Evolutionary conservation across 2,888 invertebrate species (phyloP), one percentile per base, ranked within the genome.

Genomic region (Coelinius sp.): DNA sequence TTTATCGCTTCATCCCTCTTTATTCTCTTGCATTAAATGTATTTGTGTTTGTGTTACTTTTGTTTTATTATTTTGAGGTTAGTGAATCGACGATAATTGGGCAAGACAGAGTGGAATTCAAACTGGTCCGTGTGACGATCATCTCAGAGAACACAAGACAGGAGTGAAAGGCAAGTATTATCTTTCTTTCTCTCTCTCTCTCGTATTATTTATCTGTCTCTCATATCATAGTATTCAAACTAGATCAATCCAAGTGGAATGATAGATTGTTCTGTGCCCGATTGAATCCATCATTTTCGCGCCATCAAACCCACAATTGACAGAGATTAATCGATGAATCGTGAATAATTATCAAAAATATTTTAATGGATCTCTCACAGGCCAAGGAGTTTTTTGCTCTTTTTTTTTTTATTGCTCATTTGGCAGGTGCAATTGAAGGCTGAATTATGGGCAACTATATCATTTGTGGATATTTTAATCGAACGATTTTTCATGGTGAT

Each of bases 1-100:
- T 76, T 75, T 75, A 71, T 76, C 73, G 67, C 67, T 68, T 71
- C 66, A 72, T 22, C 52, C 76, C 31, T 17, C 35, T 59, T 59
- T 59, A 27, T 59, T 35, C 22, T 49, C 49, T 49, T 17, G 24
- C 24, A 27, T 31, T 59, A 35, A 17, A 25, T 35, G 17, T 35
- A 14, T 53, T 25, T 22, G 10, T 3, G 7, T 27, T 17, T 49
- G 14, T 31, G 24, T 44, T 12, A 65, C 49, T 22, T 38, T 52
- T 31, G 59, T 62, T 59, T 62, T 44, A 44, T 62, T 46, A 46
- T 46, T 69, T 62, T n/a, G n/a, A 44, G 67, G 67, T 74, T 70
- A 71, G 59, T 14, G 56, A 65, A 68, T 24, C 63, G 68, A 67
- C 35, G 64, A 69, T 49, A 52, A 35, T 49, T 49, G 66, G 49